Percentiles rank a stretch among this genome's conserved stretches.
These are phyloP conservation scores for Atlantisia rogersi DNA, from an alignment of 2,113 vertebrate species.

Conservation along the genomic window DNA sequence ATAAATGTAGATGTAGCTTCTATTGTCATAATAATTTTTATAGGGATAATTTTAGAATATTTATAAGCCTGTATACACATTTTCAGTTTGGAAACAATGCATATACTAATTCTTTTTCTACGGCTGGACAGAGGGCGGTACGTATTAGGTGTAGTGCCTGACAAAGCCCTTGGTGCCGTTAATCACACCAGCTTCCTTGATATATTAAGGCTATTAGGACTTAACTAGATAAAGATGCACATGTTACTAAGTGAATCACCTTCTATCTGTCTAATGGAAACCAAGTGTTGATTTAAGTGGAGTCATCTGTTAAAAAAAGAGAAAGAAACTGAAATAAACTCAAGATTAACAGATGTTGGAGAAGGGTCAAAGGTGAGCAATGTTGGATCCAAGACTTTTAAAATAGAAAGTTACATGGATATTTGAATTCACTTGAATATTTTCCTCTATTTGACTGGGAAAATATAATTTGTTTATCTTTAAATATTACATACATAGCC, in stretches of 20 bases:
- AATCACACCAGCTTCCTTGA: constrained; percentile 47
- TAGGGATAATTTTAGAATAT: constrained; percentile 1
- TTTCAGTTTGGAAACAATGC: not conserved
- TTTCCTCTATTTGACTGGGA: not conserved
- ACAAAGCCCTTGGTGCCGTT: constrained; percentile 38
- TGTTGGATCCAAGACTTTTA: not conserved
- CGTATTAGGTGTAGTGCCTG: constrained; percentile 38
- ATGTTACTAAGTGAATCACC: constrained; percentile 48
- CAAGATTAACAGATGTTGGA: constrained; percentile 53
- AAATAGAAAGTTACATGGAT: constrained; percentile 12
- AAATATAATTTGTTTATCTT: not conserved
- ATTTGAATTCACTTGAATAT: not conserved
- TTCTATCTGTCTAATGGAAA: constrained; percentile 58
- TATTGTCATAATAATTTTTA: constrained; percentile 5
- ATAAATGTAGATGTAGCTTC: not conserved
- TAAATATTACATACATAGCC: not conserved
- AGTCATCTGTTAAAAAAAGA: constrained; percentile 51
- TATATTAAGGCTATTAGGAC: constrained; percentile 47
- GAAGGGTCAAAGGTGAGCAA: not conserved
- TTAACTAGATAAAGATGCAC: constrained; percentile 58
- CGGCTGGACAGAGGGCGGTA: not conserved
- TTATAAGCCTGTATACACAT: not conserved
- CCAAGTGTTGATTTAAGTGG: constrained; percentile 61
- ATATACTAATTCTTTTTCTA: constrained; percentile 11
- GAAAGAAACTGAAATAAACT: constrained; percentile 43